These are phyloP conservation scores for Solea senegalensis DNA, from an alignment of 2,113 vertebrate species.

Conservation along the genomic window DNA sequence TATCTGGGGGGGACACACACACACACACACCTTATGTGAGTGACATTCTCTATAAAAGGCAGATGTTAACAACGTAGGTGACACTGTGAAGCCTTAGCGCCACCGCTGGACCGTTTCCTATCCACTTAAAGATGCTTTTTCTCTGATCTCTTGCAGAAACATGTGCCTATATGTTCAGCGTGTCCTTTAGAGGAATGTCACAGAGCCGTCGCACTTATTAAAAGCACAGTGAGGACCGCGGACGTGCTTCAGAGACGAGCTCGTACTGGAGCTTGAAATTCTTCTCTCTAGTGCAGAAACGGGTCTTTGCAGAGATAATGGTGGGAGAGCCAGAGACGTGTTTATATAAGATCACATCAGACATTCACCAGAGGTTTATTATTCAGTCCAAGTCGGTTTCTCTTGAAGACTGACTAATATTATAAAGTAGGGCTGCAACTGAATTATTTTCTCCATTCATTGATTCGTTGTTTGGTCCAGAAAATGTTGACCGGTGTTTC, in stretches of 20 bases:
- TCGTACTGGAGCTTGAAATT: conserved; percentile 10
- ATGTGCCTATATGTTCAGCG: conserved; percentile 26
- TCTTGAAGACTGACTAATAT: too few relatives aligned
- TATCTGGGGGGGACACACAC: conserved; percentile 34
- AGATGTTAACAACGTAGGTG: conserved; percentile 59
- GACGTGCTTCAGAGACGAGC: conserved; percentile 8
- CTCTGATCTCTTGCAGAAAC: conserved; percentile 35
- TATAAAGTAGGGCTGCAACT: too few relatives aligned
- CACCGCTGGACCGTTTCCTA: conserved; percentile 47
- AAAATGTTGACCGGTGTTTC: too few relatives aligned
- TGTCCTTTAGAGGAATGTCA: conserved; percentile 61
- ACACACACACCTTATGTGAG: conserved; percentile 44
- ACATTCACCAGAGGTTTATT: too few relatives aligned
- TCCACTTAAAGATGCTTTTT: conserved; percentile 52
- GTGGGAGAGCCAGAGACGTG: background rate
- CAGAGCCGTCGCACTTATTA: conserved; percentile 36
- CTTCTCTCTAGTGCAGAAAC: conserved; percentile 9
- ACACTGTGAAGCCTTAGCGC: conserved; percentile 22
- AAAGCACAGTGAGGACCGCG: conserved; percentile 21
- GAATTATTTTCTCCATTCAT: too few relatives aligned
- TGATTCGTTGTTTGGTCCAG: too few relatives aligned
- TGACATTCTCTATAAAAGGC: conserved; percentile 54
- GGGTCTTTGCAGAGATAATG: background rate
- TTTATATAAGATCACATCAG: too few relatives aligned
- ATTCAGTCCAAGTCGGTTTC: too few relatives aligned